Evolutionary conservation across 1,140 invertebrate species (phyloP).

Genomic region (Brachionus sp.): DNA sequence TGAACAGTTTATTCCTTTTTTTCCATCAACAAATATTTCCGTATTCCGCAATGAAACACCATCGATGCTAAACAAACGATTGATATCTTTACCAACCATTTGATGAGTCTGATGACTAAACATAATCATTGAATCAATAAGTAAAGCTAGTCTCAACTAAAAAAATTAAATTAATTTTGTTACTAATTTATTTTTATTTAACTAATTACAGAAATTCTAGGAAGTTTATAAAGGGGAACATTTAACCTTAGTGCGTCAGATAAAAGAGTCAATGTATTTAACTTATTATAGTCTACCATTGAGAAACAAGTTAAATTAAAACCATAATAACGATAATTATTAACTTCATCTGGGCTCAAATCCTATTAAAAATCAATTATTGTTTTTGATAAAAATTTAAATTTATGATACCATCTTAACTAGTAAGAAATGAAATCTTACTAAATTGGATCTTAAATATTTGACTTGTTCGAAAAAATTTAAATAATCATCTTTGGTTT

Average conservation of each 20-base stretch:
- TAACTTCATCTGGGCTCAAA: neutral
- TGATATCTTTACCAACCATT: conserved; percentile 40
- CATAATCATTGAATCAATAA: conserved; percentile 23
- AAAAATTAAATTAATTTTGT: neutral
- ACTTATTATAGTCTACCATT: conserved; percentile 38
- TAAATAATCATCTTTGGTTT: neutral
- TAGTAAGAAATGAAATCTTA: conserved; percentile 36
- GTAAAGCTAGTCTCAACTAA: neutral
- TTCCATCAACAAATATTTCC: conserved; percentile 14
- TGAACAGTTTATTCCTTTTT: conserved; percentile 36
- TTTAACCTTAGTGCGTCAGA: conserved; percentile 24
- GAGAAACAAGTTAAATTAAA: conserved; percentile 42
- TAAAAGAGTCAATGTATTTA: conserved; percentile 31
- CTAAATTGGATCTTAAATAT: neutral
- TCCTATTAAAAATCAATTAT: neutral
- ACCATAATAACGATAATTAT: conserved; percentile 4
- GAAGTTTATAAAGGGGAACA: neutral
- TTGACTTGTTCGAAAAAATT: conserved; percentile 34
- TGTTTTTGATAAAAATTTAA: neutral
- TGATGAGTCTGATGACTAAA: conserved; percentile 40
- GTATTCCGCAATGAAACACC: conserved; percentile 15
- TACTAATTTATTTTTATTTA: neutral
- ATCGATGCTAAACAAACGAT: neutral
- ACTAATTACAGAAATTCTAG: conserved; percentile 20
- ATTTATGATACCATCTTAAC: neutral